Conservation (phyloP, 2,113 vertebrate genomes). For the Desmodus rotundus region DNA sequence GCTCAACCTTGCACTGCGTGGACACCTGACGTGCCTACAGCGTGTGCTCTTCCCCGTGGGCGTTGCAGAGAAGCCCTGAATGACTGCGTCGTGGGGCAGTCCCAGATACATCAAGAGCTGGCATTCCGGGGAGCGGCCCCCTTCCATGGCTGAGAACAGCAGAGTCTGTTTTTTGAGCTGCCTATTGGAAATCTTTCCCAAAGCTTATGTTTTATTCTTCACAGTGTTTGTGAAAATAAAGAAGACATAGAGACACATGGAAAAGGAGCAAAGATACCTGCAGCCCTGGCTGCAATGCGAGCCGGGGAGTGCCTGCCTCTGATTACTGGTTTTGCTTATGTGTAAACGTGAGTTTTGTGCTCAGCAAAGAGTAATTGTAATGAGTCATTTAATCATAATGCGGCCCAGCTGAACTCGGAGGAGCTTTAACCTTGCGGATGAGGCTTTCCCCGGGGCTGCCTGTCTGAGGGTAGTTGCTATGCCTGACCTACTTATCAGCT, state of each 20-base stretch:
- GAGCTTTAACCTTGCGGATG: constrained; percentile 38
- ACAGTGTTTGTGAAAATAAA: background rate
- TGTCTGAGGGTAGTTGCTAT: constrained; percentile 27
- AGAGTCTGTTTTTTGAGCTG: background rate
- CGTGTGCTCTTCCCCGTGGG: background rate
- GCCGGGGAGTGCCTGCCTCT: background rate
- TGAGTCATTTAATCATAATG: constrained; percentile 46
- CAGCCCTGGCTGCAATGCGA: background rate
- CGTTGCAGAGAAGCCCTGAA: background rate
- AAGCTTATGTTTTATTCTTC: background rate
- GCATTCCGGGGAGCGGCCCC: background rate
- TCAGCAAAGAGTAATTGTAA: constrained; percentile 67
- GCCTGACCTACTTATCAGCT: constrained; percentile 56
- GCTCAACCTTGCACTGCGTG: rapidly evolving
- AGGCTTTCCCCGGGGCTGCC: constrained; percentile 40
- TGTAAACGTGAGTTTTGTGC: constrained; percentile 25
- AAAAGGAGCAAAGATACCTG: background rate
- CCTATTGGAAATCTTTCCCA: background rate
- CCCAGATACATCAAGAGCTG: background rate
- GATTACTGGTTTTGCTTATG: constrained; percentile 42
- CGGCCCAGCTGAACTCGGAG: background rate
- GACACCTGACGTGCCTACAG: background rate
- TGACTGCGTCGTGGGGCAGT: background rate
- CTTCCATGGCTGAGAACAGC: background rate
- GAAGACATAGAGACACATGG: background rate